Conservation (phyloP, 1,140 invertebrate genomes). For the Drosophila eugracilis region DNA sequence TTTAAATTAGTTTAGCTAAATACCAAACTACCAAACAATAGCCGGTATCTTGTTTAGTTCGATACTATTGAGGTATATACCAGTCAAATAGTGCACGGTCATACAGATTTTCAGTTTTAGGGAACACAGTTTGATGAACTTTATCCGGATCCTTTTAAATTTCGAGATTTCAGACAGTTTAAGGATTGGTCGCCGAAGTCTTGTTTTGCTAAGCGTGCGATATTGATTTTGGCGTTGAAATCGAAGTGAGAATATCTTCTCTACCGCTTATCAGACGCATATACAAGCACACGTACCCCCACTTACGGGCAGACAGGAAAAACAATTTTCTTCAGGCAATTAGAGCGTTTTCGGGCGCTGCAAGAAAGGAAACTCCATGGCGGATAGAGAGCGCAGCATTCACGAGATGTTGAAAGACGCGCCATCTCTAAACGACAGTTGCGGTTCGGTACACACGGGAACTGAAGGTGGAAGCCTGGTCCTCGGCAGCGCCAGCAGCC, state of each 20-base stretch:
- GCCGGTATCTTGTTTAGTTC: background rate
- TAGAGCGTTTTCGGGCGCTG: slow-evolving; percentile 1
- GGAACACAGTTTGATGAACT: slow-evolving; percentile 17
- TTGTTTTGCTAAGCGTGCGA: slow-evolving; percentile 8
- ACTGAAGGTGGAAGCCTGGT: slow-evolving; percentile 85
- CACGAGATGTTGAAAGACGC: slow-evolving; percentile 95
- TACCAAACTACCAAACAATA: background rate
- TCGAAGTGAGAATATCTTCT: background rate
- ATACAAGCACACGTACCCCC: slow-evolving; percentile 4
- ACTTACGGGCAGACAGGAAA: slow-evolving; percentile 11
- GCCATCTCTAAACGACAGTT: slow-evolving; percentile 91
- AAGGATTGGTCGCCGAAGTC: slow-evolving; percentile 3
- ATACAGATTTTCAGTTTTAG: slow-evolving; percentile 38
- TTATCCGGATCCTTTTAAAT: background rate
- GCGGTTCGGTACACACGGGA: slow-evolving; percentile 90
- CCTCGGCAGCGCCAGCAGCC: slow-evolving; percentile 59
- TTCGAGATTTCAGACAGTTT: background rate
- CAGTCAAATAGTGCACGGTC: background rate
- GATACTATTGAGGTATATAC: background rate
- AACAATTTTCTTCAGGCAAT: slow-evolving; percentile 32
- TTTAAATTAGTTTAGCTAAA: background rate
- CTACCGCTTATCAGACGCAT: background rate
- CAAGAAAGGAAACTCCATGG: slow-evolving; percentile 43
- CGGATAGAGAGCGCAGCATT: slow-evolving; percentile 89
- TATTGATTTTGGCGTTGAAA: slow-evolving; percentile 22